Conservation (phyloP, 1,140 invertebrate genomes). For the Brachionus manjavacas region DNA sequence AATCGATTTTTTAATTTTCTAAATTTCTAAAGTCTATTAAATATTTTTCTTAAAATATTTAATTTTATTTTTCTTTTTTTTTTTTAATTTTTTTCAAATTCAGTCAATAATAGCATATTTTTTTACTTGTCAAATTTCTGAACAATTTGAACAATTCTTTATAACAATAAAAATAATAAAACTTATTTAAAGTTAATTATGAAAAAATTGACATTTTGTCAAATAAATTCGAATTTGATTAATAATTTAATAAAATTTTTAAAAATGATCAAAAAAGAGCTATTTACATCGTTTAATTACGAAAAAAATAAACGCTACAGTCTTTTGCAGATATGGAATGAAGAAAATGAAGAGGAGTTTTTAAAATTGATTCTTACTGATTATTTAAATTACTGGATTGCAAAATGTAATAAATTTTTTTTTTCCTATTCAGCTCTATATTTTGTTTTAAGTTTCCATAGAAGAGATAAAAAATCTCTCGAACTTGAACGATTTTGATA, state of each 20-base stretch:
- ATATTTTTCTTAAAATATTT: too few species aligned
- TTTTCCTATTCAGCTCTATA: not conserved
- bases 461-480: not conserved
- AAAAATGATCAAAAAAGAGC: not conserved
- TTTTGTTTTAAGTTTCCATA: not conserved
- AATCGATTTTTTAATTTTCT: too few species aligned
- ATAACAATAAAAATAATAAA: too few species aligned
- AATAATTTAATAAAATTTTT: not conserved
- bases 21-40: too few species aligned
- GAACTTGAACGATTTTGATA: not conserved
- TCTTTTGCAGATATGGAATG: not conserved
- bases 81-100: too few species aligned
- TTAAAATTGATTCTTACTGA: conserved; percentile 17
- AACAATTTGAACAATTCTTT: too few species aligned
- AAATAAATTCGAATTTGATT: not conserved
- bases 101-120: too few species aligned
- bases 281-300: not conserved
- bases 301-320: not conserved
- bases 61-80: too few species aligned
- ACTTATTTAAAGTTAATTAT: not conserved
- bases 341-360: not conserved
- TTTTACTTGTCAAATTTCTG: too few species aligned
- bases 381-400: not conserved
- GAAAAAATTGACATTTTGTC: not conserved
- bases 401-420: not conserved